Evolutionary conservation across 2,888 invertebrate species (phyloP).

Genomic region (Alsophila aescularia): DNA sequence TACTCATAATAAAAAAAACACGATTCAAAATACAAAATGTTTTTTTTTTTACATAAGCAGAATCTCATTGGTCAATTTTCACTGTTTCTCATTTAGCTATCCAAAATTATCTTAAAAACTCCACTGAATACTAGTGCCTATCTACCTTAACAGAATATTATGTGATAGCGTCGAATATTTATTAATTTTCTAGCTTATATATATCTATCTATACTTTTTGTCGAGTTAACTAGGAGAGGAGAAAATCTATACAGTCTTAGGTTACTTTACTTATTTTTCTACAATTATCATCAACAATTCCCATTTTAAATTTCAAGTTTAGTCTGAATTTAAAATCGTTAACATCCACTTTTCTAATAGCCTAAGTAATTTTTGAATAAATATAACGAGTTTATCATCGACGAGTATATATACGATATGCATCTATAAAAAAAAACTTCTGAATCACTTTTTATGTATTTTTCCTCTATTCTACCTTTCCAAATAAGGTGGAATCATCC

Average conservation of each 20-base stretch:
- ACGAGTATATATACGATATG: too few relatives aligned
- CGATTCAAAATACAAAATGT: too few relatives aligned
- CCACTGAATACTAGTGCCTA: not conserved
- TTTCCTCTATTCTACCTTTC: too few relatives aligned
- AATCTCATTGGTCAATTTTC: not conserved
- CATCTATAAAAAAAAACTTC: too few relatives aligned
- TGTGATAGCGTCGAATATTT: not conserved
- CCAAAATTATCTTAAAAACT: not conserved
- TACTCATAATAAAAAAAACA: too few relatives aligned
- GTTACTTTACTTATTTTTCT: not conserved
- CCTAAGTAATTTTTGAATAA: too few relatives aligned
- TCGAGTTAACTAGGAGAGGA: not conserved
- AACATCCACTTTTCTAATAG: too few relatives aligned
- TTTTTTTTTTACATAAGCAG: too few relatives aligned
- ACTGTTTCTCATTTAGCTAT: not conserved
- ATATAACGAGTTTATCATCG: too few relatives aligned
- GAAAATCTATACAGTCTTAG: slow-evolving; percentile 32
- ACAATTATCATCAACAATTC: not conserved
- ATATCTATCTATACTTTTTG: not conserved
- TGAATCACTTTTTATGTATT: too few relatives aligned
- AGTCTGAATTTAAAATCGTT: too few relatives aligned
- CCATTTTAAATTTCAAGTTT: not conserved
- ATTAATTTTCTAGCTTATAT: slow-evolving; percentile 14
- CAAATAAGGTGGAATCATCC: too few relatives aligned
- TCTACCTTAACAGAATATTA: not conserved